Conservation (phyloP, 2,888 invertebrate species). For the Ophion slaviceki region DNA sequence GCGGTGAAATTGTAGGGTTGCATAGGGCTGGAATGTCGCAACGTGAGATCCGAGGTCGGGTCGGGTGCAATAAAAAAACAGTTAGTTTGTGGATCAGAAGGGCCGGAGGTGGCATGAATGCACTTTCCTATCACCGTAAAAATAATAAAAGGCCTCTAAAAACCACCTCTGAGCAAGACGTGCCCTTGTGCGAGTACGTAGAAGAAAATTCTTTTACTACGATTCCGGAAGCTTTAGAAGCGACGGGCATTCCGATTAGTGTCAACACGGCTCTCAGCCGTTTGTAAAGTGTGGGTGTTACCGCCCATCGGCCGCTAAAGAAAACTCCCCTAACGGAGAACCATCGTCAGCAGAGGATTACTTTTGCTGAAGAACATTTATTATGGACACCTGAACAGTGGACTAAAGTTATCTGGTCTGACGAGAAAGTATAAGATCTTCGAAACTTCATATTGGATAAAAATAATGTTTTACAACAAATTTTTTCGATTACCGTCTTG, state of each 20-base stretch:
- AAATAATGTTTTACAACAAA: too few relatives aligned
- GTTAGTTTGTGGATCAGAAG: conserved; percentile 13
- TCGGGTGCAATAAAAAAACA: conserved; percentile 11
- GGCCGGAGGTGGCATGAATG: neutral
- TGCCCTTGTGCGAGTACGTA: neutral
- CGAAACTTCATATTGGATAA: too few relatives aligned
- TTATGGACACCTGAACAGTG: conserved; percentile 20
- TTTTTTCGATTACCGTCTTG: too few relatives aligned
- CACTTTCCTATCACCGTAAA: neutral
- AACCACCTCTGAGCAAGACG: conserved; percentile 24
- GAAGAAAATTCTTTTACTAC: conserved; percentile 20
- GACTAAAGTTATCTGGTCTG: conserved; percentile 18
- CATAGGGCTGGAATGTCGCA: neutral
- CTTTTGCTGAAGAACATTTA: conserved; percentile 21
- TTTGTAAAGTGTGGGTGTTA: conserved; percentile 13
- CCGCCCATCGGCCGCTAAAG: conserved; percentile 27
- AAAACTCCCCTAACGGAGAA: conserved; percentile 12
- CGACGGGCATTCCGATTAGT: conserved; percentile 15
- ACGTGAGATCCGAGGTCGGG: neutral
- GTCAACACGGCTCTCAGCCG: conserved; percentile 9
- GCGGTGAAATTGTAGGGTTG: conserved; percentile 5
- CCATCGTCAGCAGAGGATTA: conserved; percentile 19
- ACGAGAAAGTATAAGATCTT: conserved; percentile 1
- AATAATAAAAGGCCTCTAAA: neutral
- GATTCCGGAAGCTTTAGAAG: conserved; percentile 17